Evolutionary conservation across 2,888 invertebrate genomes (phyloP).

Genomic region (Volucella zonaria): DNA sequence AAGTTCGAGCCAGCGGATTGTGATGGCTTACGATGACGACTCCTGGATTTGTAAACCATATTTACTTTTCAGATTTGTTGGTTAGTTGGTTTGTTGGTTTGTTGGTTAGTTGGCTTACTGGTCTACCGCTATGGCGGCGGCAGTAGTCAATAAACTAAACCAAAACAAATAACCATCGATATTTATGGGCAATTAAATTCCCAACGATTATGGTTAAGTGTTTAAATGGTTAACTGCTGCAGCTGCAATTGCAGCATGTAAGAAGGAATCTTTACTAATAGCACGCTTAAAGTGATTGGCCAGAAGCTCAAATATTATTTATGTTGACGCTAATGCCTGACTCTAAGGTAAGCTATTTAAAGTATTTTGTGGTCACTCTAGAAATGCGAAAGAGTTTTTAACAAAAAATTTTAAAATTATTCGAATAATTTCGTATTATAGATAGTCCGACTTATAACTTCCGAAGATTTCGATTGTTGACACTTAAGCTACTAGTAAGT

Average conservation of each 20-base stretch:
- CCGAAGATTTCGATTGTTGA: too few species aligned
- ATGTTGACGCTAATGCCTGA: too few species aligned
- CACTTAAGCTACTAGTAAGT: too few species aligned
- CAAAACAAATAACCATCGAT: slow-evolving; percentile 68
- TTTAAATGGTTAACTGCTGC: slow-evolving; percentile 40
- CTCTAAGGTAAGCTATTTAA: too few species aligned
- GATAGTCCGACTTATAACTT: too few species aligned
- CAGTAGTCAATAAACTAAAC: slow-evolving; percentile 62
- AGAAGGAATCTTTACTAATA: neutral
- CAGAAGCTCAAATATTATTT: slow-evolving; percentile 45
- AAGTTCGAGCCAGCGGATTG: slow-evolving; percentile 27
- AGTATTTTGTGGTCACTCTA: too few species aligned
- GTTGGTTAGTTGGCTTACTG: slow-evolving; percentile 16
- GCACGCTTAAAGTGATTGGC: slow-evolving; percentile 49
- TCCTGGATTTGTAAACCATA: slow-evolving; percentile 39
- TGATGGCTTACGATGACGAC: slow-evolving; percentile 42
- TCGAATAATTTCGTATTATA: too few species aligned
- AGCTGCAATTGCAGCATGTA: slow-evolving; percentile 4
- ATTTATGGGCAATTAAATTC: slow-evolving; percentile 72
- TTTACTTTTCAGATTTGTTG: slow-evolving; percentile 37
- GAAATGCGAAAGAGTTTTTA: too few species aligned
- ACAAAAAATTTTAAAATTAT: too few species aligned
- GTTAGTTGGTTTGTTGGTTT: slow-evolving; percentile 23
- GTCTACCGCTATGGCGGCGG: slow-evolving; percentile 10
- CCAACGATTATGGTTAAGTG: slow-evolving; percentile 54